Evolutionary conservation across 2,888 invertebrate genomes (phyloP).

Genomic region (Epistrophe eligans): DNA sequence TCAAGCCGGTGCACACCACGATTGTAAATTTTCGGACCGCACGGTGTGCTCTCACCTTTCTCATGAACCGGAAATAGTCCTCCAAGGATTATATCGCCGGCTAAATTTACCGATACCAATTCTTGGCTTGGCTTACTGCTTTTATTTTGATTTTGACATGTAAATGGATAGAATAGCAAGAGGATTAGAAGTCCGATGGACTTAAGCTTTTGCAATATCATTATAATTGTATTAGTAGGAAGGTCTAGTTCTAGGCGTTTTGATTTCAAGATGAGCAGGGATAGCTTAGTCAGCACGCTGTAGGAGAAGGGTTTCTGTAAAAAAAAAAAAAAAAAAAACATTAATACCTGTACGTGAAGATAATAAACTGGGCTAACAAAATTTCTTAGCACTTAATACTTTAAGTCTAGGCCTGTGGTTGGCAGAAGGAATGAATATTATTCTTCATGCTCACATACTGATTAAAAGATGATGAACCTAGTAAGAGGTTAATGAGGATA

Average conservation of each 20-base stretch:
- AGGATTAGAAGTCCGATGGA: constrained; percentile 16
- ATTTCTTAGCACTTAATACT: too few relatives aligned
- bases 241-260: background rate
- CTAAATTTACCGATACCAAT: constrained; percentile 77
- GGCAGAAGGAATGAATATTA: too few relatives aligned
- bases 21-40: constrained; percentile 87
- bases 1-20: constrained; percentile 89
- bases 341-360: too few relatives aligned
- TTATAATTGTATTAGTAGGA: background rate
- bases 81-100: constrained; percentile 88
- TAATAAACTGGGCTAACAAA: background rate
- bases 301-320: background rate
- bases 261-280: background rate
- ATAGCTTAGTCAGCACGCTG: background rate
- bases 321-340: background rate
- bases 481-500: too few relatives aligned
- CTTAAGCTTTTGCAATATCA: constrained; percentile 19
- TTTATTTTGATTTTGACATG: constrained; percentile 34
- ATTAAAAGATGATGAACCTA: too few relatives aligned
- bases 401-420: too few relatives aligned
- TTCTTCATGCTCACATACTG: too few relatives aligned
- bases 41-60: constrained; percentile 84
- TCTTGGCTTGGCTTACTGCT: constrained; percentile 53
- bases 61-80: constrained; percentile 89
- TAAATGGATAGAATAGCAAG: constrained; percentile 39